Conservation (phyloP, 2,888 invertebrate genomes). For the Harpalus rufipes region DNA sequence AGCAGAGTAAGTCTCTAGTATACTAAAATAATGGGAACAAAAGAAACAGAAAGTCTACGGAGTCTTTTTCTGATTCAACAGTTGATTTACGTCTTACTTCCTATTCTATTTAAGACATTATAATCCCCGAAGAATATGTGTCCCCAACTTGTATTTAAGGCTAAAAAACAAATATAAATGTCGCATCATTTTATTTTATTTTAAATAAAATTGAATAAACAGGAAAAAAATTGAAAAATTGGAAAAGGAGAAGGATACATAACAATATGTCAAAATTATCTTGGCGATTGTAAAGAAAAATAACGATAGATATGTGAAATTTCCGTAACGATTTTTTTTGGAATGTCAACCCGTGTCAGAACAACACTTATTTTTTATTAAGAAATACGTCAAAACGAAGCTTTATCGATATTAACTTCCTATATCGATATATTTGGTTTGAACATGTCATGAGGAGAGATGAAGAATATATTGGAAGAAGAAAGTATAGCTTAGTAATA, state of each 20-base stretch:
- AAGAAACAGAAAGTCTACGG: background rate
- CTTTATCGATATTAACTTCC: background rate
- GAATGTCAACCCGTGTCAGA: constrained; percentile 18
- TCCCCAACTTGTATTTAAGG: background rate
- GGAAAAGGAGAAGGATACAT: background rate
- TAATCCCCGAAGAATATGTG: background rate
- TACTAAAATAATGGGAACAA: background rate
- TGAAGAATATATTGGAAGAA: too few relatives aligned
- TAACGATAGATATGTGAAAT: constrained; percentile 4
- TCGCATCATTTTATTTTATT: background rate
- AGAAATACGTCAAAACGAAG: constrained; percentile 16
- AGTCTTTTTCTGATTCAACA: constrained; percentile 37
- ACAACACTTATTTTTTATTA: constrained; percentile 1
- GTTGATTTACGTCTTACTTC: constrained; percentile 18
- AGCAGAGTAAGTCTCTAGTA: constrained; percentile 12
- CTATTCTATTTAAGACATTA: constrained; percentile 1
- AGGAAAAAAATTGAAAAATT: background rate
- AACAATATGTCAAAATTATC: constrained; percentile 22
- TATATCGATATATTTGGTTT: background rate
- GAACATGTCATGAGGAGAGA: too few relatives aligned
- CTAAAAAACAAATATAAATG: background rate
- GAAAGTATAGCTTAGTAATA: too few relatives aligned
- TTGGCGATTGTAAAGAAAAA: background rate
- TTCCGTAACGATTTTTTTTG: constrained; percentile 3
- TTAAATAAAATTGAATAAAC: background rate